phyloP scores from a whole-genome alignment of 2,797 vertebrate genomes.

The Rhincodon typus region DNA sequence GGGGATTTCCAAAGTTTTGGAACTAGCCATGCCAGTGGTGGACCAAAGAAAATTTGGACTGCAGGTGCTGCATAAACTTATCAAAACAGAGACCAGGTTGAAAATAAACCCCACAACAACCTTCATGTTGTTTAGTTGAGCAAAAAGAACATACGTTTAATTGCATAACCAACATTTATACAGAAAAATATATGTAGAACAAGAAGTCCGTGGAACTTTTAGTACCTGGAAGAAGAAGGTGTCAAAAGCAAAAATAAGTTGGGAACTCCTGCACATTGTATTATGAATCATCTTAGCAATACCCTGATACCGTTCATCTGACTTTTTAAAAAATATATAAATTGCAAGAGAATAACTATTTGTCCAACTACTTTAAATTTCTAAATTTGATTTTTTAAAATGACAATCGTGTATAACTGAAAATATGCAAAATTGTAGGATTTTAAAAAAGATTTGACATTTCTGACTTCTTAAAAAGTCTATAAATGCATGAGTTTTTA shows the following conservation, averaged over 20 bases:
- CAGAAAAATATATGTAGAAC: not conserved
- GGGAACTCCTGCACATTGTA: not conserved
- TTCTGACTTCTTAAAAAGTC: not conserved
- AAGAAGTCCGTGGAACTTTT: not conserved
- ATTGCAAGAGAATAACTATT: not conserved
- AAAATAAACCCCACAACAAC: not conserved
- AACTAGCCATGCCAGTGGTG: not conserved
- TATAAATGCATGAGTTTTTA: not conserved
- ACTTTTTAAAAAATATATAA: not conserved
- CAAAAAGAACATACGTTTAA: not conserved
- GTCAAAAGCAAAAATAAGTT: not conserved
- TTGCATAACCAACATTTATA: not conserved
- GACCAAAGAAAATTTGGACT: not conserved
- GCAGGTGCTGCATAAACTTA: not conserved
- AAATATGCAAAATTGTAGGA: too few relatives aligned
- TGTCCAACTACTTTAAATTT: not conserved
- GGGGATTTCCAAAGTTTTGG: not conserved
- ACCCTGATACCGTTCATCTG: not conserved
- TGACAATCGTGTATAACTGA: not conserved
- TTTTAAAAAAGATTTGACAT: not conserved
- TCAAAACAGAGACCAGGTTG: not conserved
- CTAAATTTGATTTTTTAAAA: not conserved
- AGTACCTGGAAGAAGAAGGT: not conserved
- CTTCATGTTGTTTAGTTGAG: not conserved
- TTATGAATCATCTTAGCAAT: not conserved